These are phyloP conservation scores for Cephus sareptanus DNA, from an alignment of 2,888 invertebrate genomes.

Conservation along the genomic window DNA sequence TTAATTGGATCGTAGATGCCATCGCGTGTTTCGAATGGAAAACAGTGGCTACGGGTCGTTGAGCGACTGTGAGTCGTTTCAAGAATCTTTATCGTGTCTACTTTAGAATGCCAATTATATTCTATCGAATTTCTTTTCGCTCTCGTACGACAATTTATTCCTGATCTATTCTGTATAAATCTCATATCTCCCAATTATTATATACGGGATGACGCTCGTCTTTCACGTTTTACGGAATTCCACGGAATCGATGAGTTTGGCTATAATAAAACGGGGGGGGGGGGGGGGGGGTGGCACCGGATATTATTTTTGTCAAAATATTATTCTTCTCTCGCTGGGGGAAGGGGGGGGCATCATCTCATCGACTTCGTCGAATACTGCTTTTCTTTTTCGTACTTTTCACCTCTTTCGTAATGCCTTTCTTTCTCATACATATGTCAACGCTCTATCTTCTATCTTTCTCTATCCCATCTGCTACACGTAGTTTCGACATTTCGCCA, in stretches of 20 bases:
- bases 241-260: not conserved
- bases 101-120: too few species aligned
- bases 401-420: not conserved
- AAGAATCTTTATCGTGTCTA: not conserved
- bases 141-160: too few species aligned
- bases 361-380: slow-evolving; percentile 21
- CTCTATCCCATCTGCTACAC: slow-evolving; percentile 7
- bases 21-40: not conserved
- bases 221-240: not conserved
- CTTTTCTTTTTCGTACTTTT: slow-evolving; percentile 12
- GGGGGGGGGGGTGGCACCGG: not conserved
- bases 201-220: not conserved
- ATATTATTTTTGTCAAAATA: not conserved
- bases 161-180: not conserved
- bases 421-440: not conserved
- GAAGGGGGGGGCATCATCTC: slow-evolving; percentile 27
- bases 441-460: slow-evolving; percentile 19
- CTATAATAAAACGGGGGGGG: not conserved
- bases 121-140: too few species aligned
- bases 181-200: not conserved
- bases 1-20: not conserved
- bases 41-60: not conserved
- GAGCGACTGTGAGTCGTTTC: not conserved
- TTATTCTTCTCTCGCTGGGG: not conserved
- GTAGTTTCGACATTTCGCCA: not conserved